phyloP scores from a whole-genome alignment of 2,113 vertebrate genomes.

The Stictonetta naevosa region DNA sequence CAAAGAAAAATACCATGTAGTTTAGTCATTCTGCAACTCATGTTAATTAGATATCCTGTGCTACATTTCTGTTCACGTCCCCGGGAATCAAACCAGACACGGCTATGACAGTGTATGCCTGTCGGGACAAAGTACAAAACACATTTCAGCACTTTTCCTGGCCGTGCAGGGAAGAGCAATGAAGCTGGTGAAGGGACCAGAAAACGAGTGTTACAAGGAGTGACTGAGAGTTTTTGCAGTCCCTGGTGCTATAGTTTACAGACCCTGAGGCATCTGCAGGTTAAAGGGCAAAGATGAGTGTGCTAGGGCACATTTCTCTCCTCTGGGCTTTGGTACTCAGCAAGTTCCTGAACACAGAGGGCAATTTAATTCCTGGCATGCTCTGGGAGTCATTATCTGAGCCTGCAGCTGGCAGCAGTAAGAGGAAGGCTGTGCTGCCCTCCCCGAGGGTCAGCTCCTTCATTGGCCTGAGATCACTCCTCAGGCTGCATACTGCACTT shows the following conservation, averaged over 20 bases:
- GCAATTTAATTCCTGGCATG: not conserved
- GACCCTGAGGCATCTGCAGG: not conserved
- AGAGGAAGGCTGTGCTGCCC: not conserved
- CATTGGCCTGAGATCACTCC: not conserved
- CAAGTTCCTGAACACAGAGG: not conserved
- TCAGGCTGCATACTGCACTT: not conserved
- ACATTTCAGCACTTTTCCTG: not conserved
- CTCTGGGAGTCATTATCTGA: not conserved
- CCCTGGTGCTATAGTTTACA: not conserved
- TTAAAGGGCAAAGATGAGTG: not conserved
- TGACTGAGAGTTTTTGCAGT: not conserved
- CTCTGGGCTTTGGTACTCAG: not conserved
- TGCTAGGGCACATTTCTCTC: not conserved
- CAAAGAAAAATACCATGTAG: slow-evolving; percentile 12
- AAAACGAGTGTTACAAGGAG: not conserved
- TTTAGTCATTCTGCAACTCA: not conserved
- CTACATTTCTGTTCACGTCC: not conserved
- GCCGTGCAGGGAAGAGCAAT: not conserved
- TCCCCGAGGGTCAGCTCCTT: not conserved
- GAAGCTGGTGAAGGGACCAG: not conserved
- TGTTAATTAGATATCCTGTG: not conserved
- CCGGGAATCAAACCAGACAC: not conserved
- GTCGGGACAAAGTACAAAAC: not conserved
- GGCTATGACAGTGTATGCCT: not conserved
- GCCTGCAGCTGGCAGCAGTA: not conserved